Conservation (phyloP, 2,888 invertebrate species). For the Hermaeophaga mercurialis region DNA sequence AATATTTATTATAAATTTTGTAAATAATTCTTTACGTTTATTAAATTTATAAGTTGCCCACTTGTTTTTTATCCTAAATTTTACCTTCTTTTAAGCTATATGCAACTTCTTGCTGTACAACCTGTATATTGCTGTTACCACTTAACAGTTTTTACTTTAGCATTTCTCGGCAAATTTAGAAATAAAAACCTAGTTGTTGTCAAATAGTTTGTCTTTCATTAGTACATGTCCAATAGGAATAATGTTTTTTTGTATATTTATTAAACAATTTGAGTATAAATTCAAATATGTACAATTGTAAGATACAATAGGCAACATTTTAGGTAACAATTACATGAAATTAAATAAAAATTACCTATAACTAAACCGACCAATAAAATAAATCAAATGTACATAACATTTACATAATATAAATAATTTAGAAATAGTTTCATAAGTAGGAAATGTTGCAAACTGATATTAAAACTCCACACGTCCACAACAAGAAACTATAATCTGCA, state of each 20-base stretch:
- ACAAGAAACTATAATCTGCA: no score
- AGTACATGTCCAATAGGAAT: slow-evolving; percentile 43
- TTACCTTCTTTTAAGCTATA: no score
- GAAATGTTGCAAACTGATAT: background rate
- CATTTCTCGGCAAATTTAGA: background rate
- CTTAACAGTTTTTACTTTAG: background rate
- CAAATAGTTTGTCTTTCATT: slow-evolving; percentile 30
- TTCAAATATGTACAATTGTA: slow-evolving; percentile 46
- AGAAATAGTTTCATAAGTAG: background rate
- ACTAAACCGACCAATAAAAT: slow-evolving; percentile 25
- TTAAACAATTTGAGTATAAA: slow-evolving; percentile 48
- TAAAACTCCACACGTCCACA: no score
- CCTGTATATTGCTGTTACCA: no score
- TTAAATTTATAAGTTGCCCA: no score
- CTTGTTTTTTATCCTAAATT: no score
- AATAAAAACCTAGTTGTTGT: slow-evolving; percentile 21
- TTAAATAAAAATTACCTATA: slow-evolving; percentile 22
- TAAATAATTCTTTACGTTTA: no score
- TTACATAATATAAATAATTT: slow-evolving; percentile 10
- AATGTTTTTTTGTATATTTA: slow-evolving; percentile 42
- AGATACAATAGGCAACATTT: slow-evolving; percentile 47
- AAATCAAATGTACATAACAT: slow-evolving; percentile 32
- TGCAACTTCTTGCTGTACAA: no score
- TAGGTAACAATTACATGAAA: slow-evolving; percentile 41
- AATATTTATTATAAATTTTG: no score